Conservation (phyloP, 2,113 vertebrate genomes). For the Perccottus glenii region DNA sequence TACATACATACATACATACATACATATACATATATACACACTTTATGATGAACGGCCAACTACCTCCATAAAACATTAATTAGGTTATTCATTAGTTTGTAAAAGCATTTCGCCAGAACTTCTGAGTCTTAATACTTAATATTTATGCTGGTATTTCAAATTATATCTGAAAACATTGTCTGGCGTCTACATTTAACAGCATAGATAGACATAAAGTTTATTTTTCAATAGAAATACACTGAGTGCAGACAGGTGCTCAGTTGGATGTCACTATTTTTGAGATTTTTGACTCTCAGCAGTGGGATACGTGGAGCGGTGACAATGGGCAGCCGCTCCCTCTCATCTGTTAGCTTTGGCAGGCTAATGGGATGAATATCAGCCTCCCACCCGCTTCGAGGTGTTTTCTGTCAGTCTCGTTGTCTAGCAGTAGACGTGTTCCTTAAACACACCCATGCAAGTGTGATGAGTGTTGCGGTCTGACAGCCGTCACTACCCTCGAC, state of each 20-base stretch:
- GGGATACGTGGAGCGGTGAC: slow-evolving; percentile 10
- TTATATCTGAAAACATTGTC: no score
- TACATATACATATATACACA: no score
- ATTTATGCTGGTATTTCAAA: no score
- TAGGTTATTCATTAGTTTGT: no score
- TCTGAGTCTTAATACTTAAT: no score
- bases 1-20: no score
- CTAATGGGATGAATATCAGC: slow-evolving; percentile 59
- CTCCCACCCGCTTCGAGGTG: slow-evolving; percentile 45
- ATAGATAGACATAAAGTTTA: no score
- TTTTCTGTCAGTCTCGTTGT: slow-evolving; percentile 39
- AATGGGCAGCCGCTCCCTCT: slow-evolving; percentile 28
- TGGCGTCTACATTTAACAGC: no score
- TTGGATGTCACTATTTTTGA: slow-evolving; percentile 39
- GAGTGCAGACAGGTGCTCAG: slow-evolving; percentile 46
- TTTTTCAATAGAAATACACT: no score
- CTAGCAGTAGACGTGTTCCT: slow-evolving; percentile 4
- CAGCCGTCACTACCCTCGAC: slow-evolving; percentile 29
- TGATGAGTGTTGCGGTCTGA: slow-evolving; percentile 23
- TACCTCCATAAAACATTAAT: no score
- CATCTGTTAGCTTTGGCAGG: slow-evolving; percentile 39
- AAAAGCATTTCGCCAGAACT: no score
- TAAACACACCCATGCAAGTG: slow-evolving; percentile 21
- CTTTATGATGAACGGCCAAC: no score
- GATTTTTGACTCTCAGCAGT: slow-evolving; percentile 21